Evolutionary conservation across 2,113 vertebrate species (phyloP).

Genomic region (Noctilio leporinus): DNA sequence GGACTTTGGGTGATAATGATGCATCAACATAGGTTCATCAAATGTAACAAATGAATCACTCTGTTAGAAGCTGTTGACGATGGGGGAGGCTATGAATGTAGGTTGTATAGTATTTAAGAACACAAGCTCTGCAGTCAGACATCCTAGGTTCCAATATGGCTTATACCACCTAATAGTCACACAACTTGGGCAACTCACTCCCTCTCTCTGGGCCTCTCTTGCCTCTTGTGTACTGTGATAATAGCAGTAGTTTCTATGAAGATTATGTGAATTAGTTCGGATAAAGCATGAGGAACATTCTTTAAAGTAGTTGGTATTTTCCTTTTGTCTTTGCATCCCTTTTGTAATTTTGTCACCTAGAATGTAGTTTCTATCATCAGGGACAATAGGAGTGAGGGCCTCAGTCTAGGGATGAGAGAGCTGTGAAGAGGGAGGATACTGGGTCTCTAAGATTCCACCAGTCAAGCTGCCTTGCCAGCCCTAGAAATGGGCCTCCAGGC

Average conservation of each 20-base stretch:
- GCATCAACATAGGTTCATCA: neutral
- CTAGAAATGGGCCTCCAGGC: neutral
- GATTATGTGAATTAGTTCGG: neutral
- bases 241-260: neutral
- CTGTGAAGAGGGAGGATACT: neutral
- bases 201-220: neutral
- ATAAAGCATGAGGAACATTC: neutral
- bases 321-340: neutral
- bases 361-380: neutral
- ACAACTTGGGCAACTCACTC: neutral
- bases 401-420: too few relatives aligned
- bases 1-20: neutral
- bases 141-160: neutral
- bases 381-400: neutral
- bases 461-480: neutral
- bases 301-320: neutral
- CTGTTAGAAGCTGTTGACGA: neutral
- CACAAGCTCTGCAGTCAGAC: neutral
- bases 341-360: neutral
- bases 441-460: neutral
- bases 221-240: neutral
- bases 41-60: neutral
- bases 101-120: neutral
- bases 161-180: neutral
- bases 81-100: neutral